These are phyloP conservation scores for Drosophila hamatofila DNA, from an alignment of 2,888 invertebrate genomes.

Conservation along the genomic window DNA sequence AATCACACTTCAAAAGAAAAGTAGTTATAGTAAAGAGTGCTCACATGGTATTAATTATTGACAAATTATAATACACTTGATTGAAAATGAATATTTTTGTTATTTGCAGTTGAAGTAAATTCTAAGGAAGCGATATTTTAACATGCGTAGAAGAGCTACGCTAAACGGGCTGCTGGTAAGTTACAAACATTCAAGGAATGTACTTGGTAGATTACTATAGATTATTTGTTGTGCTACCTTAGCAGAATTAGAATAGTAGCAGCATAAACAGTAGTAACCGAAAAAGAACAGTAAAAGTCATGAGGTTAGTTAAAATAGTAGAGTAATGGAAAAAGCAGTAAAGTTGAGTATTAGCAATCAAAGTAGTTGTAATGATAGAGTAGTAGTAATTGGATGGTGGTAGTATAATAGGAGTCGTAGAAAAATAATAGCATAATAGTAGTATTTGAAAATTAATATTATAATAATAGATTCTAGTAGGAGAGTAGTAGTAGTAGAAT, in stretches of 20 bases:
- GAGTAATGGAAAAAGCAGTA: not conserved
- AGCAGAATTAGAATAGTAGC: not conserved
- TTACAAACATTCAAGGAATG: not conserved
- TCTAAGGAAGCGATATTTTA: not conserved
- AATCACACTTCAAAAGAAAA: not conserved
- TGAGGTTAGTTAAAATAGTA: not conserved
- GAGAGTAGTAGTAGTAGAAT: not conserved
- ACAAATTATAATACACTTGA: not conserved
- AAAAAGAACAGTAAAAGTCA: not conserved
- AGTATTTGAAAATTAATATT: not conserved
- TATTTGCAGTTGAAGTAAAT: conserved; percentile 10
- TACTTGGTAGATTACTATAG: too few relatives aligned
- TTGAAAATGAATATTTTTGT: not conserved
- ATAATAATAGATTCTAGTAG: not conserved
- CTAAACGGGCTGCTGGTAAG: conserved; percentile 55
- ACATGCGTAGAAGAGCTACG: conserved; percentile 61
- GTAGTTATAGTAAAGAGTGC: not conserved
- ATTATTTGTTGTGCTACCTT: too few relatives aligned
- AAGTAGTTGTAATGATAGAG: too few relatives aligned
- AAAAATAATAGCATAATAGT: not conserved
- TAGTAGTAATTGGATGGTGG: not conserved
- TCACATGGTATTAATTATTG: not conserved
- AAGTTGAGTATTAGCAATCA: not conserved
- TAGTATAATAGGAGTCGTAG: not conserved
- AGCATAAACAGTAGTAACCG: not conserved